These are phyloP conservation scores for Dinothrombium tinctorium DNA, from an alignment of 1,140 invertebrate species.

Conservation along the genomic window DNA sequence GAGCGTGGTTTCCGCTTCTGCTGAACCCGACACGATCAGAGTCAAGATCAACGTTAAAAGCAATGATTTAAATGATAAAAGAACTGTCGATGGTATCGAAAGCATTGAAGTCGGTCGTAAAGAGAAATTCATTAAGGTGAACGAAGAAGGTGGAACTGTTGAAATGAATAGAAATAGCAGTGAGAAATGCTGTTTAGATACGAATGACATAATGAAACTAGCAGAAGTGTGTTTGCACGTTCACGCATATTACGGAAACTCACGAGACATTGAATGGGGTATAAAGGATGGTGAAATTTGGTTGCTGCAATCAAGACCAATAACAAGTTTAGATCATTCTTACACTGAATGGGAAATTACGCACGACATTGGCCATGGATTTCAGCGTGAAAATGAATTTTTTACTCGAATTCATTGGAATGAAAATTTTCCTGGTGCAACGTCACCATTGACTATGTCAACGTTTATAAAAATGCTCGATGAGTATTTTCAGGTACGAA, in stretches of 20 bases:
- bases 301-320: slow-evolving; percentile 13
- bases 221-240: too few species aligned
- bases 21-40: slow-evolving; percentile 44
- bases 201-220: too few species aligned
- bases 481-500: too few species aligned
- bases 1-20: slow-evolving; percentile 39
- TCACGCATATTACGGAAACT: slow-evolving; percentile 1
- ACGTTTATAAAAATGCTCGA: too few species aligned
- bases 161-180: not conserved
- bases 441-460: too few species aligned
- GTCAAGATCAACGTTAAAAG: too few species aligned
- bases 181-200: not conserved
- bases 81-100: too few species aligned
- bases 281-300: slow-evolving; percentile 2
- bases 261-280: slow-evolving; percentile 16
- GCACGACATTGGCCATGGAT: slow-evolving; percentile 11
- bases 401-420: slow-evolving; percentile 12
- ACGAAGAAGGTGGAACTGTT: not conserved
- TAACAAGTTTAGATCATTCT: slow-evolving; percentile 10
- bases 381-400: slow-evolving; percentile 8
- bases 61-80: too few species aligned
- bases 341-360: slow-evolving; percentile 11
- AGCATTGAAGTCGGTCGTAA: slow-evolving; percentile 1
- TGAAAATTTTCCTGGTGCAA: slow-evolving; percentile 6
- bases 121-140: not conserved